Evolutionary conservation across 2,888 invertebrate species (phyloP).

Genomic region (Plemyria rubiginata): DNA sequence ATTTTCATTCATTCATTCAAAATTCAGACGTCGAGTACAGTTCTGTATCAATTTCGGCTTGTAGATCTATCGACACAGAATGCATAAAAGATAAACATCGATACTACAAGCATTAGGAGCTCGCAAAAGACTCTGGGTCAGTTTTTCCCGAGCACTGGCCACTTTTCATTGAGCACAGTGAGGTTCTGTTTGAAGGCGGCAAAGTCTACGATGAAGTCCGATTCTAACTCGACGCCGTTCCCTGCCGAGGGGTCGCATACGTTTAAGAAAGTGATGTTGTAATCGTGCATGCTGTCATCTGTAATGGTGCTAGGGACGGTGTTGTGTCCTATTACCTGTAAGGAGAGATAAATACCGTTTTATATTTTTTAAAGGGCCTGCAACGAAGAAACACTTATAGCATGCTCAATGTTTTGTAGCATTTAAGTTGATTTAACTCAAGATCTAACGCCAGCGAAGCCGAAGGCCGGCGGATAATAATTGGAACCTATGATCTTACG

Average conservation of each 20-base stretch:
- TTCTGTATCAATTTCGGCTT: too few relatives aligned
- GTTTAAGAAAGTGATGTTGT: slow-evolving; percentile 59
- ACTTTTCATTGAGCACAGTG: slow-evolving; percentile 48
- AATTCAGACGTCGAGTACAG: too few relatives aligned
- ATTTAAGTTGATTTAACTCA: too few relatives aligned
- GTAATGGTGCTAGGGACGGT: slow-evolving; percentile 29
- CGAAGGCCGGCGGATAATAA: too few relatives aligned
- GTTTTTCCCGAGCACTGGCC: slow-evolving; percentile 58
- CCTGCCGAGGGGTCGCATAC: slow-evolving; percentile 45
- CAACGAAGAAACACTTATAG: too few relatives aligned
- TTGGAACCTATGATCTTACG: too few relatives aligned
- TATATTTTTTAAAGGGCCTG: too few relatives aligned
- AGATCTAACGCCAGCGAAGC: too few relatives aligned
- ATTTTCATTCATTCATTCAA: too few relatives aligned
- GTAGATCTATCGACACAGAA: slow-evolving; percentile 19
- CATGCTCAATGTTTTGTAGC: too few relatives aligned
- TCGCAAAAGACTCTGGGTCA: slow-evolving; percentile 42
- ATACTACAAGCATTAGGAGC: slow-evolving; percentile 3
- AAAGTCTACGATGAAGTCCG: slow-evolving; percentile 64
- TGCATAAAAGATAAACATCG: slow-evolving; percentile 11
- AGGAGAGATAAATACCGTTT: background rate
- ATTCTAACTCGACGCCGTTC: slow-evolving; percentile 44
- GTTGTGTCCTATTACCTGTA: slow-evolving; percentile 71
- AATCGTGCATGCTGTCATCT: slow-evolving; percentile 46
- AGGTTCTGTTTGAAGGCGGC: slow-evolving; percentile 55